Base-by-base conservation (phyloP, 2,113 vertebrate genomes). In the Cisticola juncidis region DNA sequence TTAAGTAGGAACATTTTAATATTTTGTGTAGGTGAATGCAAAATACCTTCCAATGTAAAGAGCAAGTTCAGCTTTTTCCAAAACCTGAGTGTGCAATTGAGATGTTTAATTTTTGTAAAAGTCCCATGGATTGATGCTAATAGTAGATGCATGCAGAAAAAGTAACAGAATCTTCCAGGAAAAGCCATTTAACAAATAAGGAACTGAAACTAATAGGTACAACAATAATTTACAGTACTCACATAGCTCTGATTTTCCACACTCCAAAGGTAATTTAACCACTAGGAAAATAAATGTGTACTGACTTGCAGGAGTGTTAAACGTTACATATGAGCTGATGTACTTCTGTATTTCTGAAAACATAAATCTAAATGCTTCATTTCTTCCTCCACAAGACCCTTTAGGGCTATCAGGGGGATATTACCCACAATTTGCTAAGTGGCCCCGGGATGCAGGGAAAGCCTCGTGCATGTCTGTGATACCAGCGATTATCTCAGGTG, bases 31-130 rank as follows among this genome's bases (percentile, higher is more conserved):
- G 40, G 47, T 71, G 79, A 94, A 88, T 83, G 68, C 24, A 86
- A 93, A 91, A 76, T 61, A 78, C 36, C 23, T 71, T 51, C 74
- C 28, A 54, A 28, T 1, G 2, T 60, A 85, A 86, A 95, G 14
- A 84, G 90, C 90, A 90, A 88, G 60, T 79, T 96, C 88, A 96
- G 92, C 92, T 93, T 84, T 93, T 96, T 71, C 65, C n/a, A 90
- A 77, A 96, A 60, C 68, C 88, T 84, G 88, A 92, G 42, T 76
- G 82, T 76, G 85, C 80, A 74, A 76, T 74, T 2, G 12, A 58
- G 69, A 76, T 45, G 24, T 96, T 93, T 88, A 78, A 88, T 90
- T 92, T 95, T 71, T 84, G 25, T 81, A 69, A 58, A 86, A 95
- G 80, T 88, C 65, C 48, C 38, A 40, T 48, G 42, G 88, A 96